Base-by-base conservation (phyloP, 2,113 vertebrate genomes). In the Etheostoma spectabile region DNA sequence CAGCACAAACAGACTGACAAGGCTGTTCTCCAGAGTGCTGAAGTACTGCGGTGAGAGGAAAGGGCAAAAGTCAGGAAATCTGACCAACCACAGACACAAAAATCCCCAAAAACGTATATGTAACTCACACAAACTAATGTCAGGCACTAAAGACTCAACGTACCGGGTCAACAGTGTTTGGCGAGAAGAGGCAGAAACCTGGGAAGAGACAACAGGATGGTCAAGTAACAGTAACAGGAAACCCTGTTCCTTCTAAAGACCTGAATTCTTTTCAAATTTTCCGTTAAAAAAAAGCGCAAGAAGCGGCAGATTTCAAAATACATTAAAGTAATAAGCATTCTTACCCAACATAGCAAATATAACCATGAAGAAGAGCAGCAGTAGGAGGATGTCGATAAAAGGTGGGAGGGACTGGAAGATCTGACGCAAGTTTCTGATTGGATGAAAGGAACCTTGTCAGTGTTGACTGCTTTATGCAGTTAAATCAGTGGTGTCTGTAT, bases 331-430 rank as follows among this genome's bases (percentile, higher is more conserved):
- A 38, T 2, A 33, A 15, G 11, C 13, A 27, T 51, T 35, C 96
- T 96, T 93, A 99, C 98, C 98, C 0, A 99, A 88, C 66, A 98
- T 97, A 81, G 98, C 97, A 88, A 99, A 99, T 86, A 99, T 98
- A 89, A 98, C 94, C 98, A 99, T 99, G 95, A 99, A 99, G 96
- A 99, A 99, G 74, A 99, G 96, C 74, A 99, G 93, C 42, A 99
- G 95, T 5, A 99, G 94, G 27, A 99, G 97, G 84, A 99, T 99
- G 92, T 99, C 98, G 88, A 99, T 97, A 89, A 99, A 99, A 15
- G 98, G 97, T 1, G 98, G 98, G 69, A 99, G 96, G 1, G 98
- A 99, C 95, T 99, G 98, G 94, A 99, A 99, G 91, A 99, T 99
- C 95, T 99, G 98, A 53, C 98, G 96, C 84, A 99, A 92, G 91